Percentiles rank a stretch among this genome's conserved stretches.
These are phyloP conservation scores for Perca flavescens DNA, from an alignment of 2,113 vertebrate genomes.

Conservation along the genomic window DNA sequence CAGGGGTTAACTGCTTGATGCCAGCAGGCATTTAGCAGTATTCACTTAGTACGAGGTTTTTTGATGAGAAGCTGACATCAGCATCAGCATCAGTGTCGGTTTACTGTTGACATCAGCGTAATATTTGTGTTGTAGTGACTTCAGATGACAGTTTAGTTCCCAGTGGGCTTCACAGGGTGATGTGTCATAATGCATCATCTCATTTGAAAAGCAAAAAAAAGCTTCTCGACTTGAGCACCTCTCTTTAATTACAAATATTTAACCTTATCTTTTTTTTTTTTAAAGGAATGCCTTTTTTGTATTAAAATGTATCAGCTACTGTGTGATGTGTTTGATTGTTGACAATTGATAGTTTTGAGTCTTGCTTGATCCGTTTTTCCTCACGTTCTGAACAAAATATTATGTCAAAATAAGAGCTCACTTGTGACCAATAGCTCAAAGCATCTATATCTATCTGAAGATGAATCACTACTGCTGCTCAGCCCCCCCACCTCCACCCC, in stretches of 20 bases:
- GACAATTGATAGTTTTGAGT: not conserved
- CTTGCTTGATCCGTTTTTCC: not conserved
- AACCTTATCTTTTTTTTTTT: not conserved
- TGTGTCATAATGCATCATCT: slow-evolving; percentile 30
- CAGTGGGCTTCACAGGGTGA: not conserved
- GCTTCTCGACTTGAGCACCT: not conserved
- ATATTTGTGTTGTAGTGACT: slow-evolving; percentile 41
- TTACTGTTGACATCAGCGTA: slow-evolving; percentile 51
- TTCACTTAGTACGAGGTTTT: slow-evolving; percentile 18
- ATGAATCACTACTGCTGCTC: too few relatives aligned
- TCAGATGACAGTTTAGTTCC: slow-evolving; percentile 35
- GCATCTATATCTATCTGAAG: too few relatives aligned
- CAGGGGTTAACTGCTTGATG: slow-evolving; percentile 15
- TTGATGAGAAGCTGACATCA: slow-evolving; percentile 53
- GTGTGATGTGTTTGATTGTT: slow-evolving; percentile 2
- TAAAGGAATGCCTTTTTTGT: slow-evolving; percentile 21
- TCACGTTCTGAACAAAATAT: not conserved
- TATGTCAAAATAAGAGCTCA: not conserved
- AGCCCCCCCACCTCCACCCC: not conserved
- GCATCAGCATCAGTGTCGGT: slow-evolving; percentile 24
- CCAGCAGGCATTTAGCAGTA: slow-evolving; percentile 34
- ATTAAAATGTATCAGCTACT: slow-evolving; percentile 46
- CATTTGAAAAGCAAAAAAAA: slow-evolving; percentile 10
- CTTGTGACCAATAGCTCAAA: too few relatives aligned
- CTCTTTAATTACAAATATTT: slow-evolving; percentile 34